Evolutionary conservation across 2,888 invertebrate genomes (phyloP).

Genomic region (Cantharis rufa): DNA sequence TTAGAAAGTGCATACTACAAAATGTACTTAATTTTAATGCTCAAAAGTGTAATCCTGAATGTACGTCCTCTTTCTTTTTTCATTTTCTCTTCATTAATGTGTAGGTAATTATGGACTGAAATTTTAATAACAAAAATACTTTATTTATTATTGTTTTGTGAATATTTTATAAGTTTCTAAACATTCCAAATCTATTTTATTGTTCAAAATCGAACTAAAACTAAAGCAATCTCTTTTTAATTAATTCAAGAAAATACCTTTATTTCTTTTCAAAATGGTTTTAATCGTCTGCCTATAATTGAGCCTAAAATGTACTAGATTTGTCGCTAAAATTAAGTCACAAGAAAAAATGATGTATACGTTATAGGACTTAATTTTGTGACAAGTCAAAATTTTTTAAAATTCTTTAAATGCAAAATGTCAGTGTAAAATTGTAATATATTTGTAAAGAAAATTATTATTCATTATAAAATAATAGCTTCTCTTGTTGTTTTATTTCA

Average conservation of each 20-base stretch:
- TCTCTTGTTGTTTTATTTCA: background rate
- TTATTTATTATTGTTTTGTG: slow-evolving; percentile 24
- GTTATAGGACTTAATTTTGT: slow-evolving; percentile 10
- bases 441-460: slow-evolving; percentile 53
- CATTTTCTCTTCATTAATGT: slow-evolving; percentile 27
- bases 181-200: slow-evolving; percentile 23
- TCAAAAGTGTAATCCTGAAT: slow-evolving; percentile 44
- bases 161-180: slow-evolving; percentile 11
- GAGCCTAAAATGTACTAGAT: slow-evolving; percentile 25
- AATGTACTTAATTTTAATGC: slow-evolving; percentile 50
- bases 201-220: background rate
- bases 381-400: slow-evolving; percentile 15
- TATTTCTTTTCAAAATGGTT: slow-evolving; percentile 8
- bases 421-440: slow-evolving; percentile 58
- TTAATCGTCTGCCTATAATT: slow-evolving; percentile 25
- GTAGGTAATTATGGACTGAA: slow-evolving; percentile 36
- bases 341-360: slow-evolving; percentile 12
- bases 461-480: slow-evolving; percentile 38
- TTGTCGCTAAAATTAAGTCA: slow-evolving; percentile 9
- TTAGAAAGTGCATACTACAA: slow-evolving; percentile 28
- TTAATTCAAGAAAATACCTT: background rate
- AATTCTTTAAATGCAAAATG: slow-evolving; percentile 44
- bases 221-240: background rate
- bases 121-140: slow-evolving; percentile 26
- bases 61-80: slow-evolving; percentile 28